Evolutionary conservation across 2,888 invertebrate species (phyloP), one percentile per base, ranked within the genome.

Genomic region (Agrotis segetum): DNA sequence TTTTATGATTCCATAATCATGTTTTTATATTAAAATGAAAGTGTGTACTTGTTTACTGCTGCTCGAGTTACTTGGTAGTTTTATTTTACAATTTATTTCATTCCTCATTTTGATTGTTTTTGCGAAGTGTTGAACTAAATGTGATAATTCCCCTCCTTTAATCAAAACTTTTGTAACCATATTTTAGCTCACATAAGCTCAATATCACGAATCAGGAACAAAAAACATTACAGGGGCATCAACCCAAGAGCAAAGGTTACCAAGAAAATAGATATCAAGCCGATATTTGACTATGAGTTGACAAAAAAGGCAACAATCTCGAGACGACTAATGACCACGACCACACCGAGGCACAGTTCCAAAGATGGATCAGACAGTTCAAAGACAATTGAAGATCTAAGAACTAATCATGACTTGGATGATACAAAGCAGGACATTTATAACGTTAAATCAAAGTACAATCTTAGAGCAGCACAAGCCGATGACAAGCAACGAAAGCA

Each of bases 11-110:
- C 0, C 11, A 58, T 77, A 59, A 72, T 66, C 63, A 64, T 65
- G 34, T 60, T 60, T 47, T 73, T 59, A 40, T 73, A 66, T 44
- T 44, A 73, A 59, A 73, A 80, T 80, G 80, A 63, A 60, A 58
- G 40, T 67, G 40, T 66, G 11, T 11, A 60, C 62, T 49, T 60
- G 56, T 66, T 29, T 77, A n/a, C 13, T 80, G 9, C 17, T 80
- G n/a, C 44, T 67, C n/a, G 52, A 1, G 2, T 66, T 73, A 74
- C 52, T 79, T 67, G 71, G 73, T 75, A 74, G 46, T 68, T 24
- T 14, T 40, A 59, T 77, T 62, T 66, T 60, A 58, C 17, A 11
- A 16, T 59, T 66, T 2, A 24, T 50, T 47, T 47, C 1, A 67
- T 67, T 3, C 2, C 13, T 47, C 0, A 24, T 47, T 19, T 55